Percentiles rank a stretch among this genome's conserved stretches.
phyloP scores from a whole-genome alignment of 2,113 vertebrate genomes.

The Nesogale talazaci region DNA sequence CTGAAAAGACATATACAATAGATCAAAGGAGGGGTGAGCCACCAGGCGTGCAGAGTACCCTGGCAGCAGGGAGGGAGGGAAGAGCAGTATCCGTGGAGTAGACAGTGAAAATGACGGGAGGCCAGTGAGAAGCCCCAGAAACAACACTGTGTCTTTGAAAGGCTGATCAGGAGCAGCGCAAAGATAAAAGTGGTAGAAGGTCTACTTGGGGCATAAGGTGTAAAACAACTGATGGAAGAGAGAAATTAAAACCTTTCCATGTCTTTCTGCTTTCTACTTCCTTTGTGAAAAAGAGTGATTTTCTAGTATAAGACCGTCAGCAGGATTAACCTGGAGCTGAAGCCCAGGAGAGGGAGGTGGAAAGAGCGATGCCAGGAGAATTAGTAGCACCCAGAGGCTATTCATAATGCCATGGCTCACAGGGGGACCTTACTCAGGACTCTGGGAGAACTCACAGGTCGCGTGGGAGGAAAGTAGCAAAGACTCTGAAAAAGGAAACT shows the following conservation, averaged over 20 bases:
- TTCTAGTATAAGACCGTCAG: conserved; percentile 18
- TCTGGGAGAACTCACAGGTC: background rate
- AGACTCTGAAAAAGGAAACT: background rate
- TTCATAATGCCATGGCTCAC: background rate
- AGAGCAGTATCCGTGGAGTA: background rate
- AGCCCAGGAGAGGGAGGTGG: background rate
- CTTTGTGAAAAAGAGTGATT: background rate
- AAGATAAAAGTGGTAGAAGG: background rate
- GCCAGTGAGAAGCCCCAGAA: background rate
- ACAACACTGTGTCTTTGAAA: background rate
- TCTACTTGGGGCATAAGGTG: background rate
- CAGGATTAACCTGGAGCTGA: background rate
- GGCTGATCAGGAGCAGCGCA: background rate
- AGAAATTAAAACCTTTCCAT: background rate
- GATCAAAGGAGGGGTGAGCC: background rate
- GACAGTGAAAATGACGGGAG: background rate
- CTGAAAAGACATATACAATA: background rate
- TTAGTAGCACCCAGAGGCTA: background rate
- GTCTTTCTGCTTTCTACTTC: background rate
- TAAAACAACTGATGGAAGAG: conserved; percentile 24
- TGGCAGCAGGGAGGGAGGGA: background rate
- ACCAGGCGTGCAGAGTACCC: background rate
- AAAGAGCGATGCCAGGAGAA: background rate
- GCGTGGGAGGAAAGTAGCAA: background rate
- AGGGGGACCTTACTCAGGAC: background rate